Evolutionary conservation across 2,113 vertebrate genomes (phyloP).

Genomic region (Calcarius ornatus): DNA sequence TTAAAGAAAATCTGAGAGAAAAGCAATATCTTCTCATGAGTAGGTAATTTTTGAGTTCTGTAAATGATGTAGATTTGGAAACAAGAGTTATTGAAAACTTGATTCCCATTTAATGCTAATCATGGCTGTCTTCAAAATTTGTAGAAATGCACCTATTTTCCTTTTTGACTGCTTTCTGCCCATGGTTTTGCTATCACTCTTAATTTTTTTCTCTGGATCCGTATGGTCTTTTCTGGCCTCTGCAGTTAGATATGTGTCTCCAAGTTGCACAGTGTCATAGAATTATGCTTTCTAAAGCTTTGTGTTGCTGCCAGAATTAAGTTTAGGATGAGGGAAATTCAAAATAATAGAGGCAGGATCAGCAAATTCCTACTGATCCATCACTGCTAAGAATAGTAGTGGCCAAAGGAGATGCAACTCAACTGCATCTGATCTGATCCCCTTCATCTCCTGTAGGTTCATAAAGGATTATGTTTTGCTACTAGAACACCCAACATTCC

Average conservation of each 20-base stretch:
- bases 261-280: no score
- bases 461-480: background rate
- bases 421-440: background rate
- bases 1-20: background rate
- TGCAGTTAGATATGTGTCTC: background rate
- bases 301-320: background rate
- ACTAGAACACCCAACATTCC: background rate
- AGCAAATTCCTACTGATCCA: background rate
- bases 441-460: background rate
- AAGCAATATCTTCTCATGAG: background rate
- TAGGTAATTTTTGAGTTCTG: background rate
- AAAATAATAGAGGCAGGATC: background rate
- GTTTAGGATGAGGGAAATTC: background rate
- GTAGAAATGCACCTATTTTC: background rate
- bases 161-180: background rate
- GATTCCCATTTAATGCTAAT: background rate
- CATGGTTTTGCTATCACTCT: background rate
- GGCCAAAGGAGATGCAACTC: background rate
- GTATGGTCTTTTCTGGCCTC: background rate
- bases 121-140: background rate
- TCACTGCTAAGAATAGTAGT: fast-evolving
- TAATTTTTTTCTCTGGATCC: background rate
- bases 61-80: background rate
- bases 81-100: background rate
- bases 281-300: background rate